These are phyloP conservation scores for Campoletis sonorensis DNA, from an alignment of 1,140 invertebrate genomes.

Conservation along the genomic window DNA sequence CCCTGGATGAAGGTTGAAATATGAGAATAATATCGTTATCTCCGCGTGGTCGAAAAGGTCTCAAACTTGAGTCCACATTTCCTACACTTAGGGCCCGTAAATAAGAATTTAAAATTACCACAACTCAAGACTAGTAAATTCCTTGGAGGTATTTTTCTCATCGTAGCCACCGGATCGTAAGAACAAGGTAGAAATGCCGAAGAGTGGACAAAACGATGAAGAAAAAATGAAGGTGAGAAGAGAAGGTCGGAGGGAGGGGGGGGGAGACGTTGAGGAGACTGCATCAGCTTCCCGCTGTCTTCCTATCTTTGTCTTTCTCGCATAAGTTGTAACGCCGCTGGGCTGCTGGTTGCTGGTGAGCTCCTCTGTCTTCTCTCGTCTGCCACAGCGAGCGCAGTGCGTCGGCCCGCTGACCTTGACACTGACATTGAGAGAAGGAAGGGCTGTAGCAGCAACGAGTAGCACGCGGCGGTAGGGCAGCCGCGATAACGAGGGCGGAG, in stretches of 20 bases:
- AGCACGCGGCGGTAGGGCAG: constrained; percentile 39
- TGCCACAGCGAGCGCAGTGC: constrained; percentile 58
- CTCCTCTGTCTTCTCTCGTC: constrained; percentile 27
- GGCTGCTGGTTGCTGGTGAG: background rate
- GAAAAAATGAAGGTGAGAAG: background rate
- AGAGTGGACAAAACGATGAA: background rate
- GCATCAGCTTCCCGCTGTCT: background rate
- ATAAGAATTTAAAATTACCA: background rate
- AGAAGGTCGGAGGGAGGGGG: background rate
- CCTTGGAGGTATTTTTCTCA: too few relatives aligned
- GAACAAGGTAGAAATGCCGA: background rate
- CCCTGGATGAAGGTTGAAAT: background rate
- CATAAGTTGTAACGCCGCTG: background rate
- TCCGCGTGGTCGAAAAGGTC: background rate
- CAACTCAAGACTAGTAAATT: background rate
- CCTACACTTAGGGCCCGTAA: background rate
- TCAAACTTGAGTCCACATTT: background rate
- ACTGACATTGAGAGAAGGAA: constrained; percentile 72
- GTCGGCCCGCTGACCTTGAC: constrained; percentile 75
- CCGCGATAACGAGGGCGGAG: constrained; percentile 36
- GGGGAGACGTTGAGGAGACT: background rate
- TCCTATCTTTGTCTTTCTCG: constrained; percentile 9
- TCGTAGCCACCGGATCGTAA: too few relatives aligned
- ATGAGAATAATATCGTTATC: background rate
- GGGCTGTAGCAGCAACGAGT: constrained; percentile 16